phyloP scores from a whole-genome alignment of 1,140 invertebrate genomes.

The Octopus bimaculoides region DNA sequence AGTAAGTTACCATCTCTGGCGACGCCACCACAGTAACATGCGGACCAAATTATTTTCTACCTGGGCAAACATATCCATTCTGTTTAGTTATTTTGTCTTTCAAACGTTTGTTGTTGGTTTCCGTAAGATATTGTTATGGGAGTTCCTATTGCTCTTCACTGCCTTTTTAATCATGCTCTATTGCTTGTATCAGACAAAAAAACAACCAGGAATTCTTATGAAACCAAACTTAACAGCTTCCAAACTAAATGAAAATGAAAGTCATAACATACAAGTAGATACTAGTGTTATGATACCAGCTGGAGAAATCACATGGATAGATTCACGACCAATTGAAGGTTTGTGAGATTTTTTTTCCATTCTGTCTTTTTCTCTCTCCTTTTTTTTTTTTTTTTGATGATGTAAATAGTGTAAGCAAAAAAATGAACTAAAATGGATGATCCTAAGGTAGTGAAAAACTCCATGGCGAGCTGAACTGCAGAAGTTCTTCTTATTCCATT shows the following conservation, averaged over 20 bases:
- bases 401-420: too few relatives aligned
- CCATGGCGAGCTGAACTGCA: too few relatives aligned
- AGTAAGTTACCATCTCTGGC: slow-evolving; percentile 36
- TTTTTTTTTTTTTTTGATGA: too few relatives aligned
- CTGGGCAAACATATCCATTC: slow-evolving; percentile 45
- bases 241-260: slow-evolving; percentile 9
- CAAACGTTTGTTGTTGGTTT: slow-evolving; percentile 38
- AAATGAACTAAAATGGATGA: too few relatives aligned
- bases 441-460: too few relatives aligned
- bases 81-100: slow-evolving; percentile 39
- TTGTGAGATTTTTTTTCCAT: not conserved
- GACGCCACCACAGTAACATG: slow-evolving; percentile 18
- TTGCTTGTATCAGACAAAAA: slow-evolving; percentile 33
- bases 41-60: slow-evolving; percentile 44
- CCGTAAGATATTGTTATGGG: slow-evolving; percentile 48
- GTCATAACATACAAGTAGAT: not conserved
- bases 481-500: too few relatives aligned
- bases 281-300: slow-evolving; percentile 17
- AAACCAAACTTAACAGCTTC: too few relatives aligned
- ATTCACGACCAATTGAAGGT: slow-evolving; percentile 44
- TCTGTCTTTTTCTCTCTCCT: too few relatives aligned
- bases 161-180: slow-evolving; percentile 40
- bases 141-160: slow-evolving; percentile 40
- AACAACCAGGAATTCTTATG: slow-evolving; percentile 21
- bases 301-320: slow-evolving; percentile 40